phyloP scores from a whole-genome alignment of 2,797 vertebrate species.

The Propithecus deckenii region DNA sequence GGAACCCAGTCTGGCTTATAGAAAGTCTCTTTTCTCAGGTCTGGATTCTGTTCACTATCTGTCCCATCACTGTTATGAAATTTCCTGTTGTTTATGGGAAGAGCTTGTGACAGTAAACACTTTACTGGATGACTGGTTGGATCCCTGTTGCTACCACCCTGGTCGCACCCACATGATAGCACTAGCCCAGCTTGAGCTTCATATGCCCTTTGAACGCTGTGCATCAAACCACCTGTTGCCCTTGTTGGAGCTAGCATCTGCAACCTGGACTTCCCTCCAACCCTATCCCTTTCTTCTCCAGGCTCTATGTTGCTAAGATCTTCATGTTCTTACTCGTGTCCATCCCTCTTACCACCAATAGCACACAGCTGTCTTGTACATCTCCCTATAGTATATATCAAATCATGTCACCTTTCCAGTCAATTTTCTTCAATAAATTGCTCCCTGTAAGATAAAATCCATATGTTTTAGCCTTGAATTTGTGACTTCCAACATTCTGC shows the following conservation, averaged over 20 bases:
- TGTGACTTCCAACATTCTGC: not conserved
- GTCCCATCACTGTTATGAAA: not conserved
- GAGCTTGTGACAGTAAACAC: not conserved
- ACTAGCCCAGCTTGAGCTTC: not conserved
- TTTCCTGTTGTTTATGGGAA: not conserved
- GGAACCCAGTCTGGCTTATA: not conserved
- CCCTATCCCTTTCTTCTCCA: not conserved
- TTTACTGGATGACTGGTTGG: not conserved
- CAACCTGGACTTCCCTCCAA: not conserved
- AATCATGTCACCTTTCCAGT: not conserved
- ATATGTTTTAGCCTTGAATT: not conserved
- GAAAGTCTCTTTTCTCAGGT: not conserved
- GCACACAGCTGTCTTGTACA: not conserved
- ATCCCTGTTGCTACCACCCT: not conserved
- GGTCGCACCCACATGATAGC: rapidly evolving
- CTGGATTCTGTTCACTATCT: not conserved
- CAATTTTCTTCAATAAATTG: not conserved
- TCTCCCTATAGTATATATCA: not conserved
- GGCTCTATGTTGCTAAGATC: not conserved
- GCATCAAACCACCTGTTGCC: not conserved
- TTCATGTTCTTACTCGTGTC: not conserved
- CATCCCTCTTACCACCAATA: not conserved
- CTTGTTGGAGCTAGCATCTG: not conserved
- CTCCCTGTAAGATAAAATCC: not conserved
- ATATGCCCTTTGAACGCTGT: not conserved